Conservation (phyloP, 1,140 invertebrate genomes). For the Drosophila tsacasi region DNA sequence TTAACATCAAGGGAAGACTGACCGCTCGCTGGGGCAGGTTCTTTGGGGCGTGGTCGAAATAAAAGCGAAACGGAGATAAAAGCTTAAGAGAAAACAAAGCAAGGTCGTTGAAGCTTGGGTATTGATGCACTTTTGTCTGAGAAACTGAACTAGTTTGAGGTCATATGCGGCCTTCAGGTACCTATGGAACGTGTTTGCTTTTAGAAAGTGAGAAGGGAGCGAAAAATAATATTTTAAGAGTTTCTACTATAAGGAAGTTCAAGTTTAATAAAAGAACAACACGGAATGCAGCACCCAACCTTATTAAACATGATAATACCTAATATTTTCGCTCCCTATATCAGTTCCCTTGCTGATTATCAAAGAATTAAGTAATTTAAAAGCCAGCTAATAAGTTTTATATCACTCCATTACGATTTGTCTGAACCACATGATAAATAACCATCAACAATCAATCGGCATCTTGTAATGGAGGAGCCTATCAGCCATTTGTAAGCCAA, state of each 20-base stretch:
- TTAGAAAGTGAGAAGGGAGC: constrained; percentile 3
- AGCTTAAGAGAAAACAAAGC: constrained; percentile 58
- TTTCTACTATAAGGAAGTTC: background rate
- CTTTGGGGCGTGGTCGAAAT: constrained; percentile 53
- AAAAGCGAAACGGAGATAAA: constrained; percentile 18
- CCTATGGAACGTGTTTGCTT: background rate
- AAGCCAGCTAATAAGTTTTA: background rate
- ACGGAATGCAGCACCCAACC: background rate
- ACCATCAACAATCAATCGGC: constrained; percentile 47
- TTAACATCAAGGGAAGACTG: constrained; percentile 34
- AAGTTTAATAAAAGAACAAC: background rate
- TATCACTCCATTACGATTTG: constrained; percentile 5
- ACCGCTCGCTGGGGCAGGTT: constrained; percentile 34
- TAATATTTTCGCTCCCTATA: background rate
- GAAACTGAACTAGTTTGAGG: constrained; percentile 18
- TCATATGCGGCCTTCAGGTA: constrained; percentile 6
- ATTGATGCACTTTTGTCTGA: constrained; percentile 21
- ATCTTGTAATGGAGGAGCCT: constrained; percentile 32
- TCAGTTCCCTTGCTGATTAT: background rate
- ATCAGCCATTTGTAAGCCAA: constrained; percentile 29
- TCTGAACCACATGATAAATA: constrained; percentile 30
- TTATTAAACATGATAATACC: background rate
- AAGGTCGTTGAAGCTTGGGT: constrained; percentile 49
- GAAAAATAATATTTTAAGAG: background rate
- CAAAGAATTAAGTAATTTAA: background rate